phyloP scores from a whole-genome alignment of 2,888 invertebrate genomes.

The Brachypterus glaber region DNA sequence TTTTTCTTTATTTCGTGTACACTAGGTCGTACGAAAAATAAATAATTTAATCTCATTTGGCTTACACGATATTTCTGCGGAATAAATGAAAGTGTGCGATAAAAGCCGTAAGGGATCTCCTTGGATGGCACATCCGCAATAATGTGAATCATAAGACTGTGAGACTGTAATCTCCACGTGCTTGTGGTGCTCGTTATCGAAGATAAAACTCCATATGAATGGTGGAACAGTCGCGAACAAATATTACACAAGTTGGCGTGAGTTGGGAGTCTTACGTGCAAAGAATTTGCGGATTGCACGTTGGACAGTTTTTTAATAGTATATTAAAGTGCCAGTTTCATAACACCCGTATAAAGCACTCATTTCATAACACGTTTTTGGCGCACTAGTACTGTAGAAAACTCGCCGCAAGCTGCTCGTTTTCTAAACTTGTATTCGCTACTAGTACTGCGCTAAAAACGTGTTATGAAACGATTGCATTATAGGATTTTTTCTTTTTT shows the following conservation, averaged over 20 bases:
- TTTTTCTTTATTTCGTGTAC: too few relatives aligned
- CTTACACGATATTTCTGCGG: neutral
- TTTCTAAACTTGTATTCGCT: too few relatives aligned
- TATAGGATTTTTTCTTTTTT: too few relatives aligned
- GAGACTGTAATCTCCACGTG: slow-evolving; percentile 34
- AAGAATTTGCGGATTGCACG: slow-evolving; percentile 40
- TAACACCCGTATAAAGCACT: too few relatives aligned
- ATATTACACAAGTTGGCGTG: slow-evolving; percentile 42
- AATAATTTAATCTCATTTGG: neutral
- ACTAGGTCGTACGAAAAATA: too few relatives aligned
- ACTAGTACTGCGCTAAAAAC: too few relatives aligned
- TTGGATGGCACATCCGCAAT: slow-evolving; percentile 24
- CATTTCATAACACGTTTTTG: too few relatives aligned
- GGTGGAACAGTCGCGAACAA: slow-evolving; percentile 41
- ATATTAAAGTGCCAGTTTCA: too few relatives aligned
- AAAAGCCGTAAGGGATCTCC: slow-evolving; percentile 13
- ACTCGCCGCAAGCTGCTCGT: too few relatives aligned
- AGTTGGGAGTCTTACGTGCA: slow-evolving; percentile 43
- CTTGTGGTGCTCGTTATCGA: slow-evolving; percentile 36
- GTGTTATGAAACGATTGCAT: too few relatives aligned
- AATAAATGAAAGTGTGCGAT: neutral
- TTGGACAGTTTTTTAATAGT: too few relatives aligned
- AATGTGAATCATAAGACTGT: slow-evolving; percentile 20
- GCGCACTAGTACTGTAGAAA: too few relatives aligned
- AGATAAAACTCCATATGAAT: slow-evolving; percentile 39